Evolutionary conservation across 2,888 invertebrate genomes (phyloP).

Genomic region (Smittia sp.): DNA sequence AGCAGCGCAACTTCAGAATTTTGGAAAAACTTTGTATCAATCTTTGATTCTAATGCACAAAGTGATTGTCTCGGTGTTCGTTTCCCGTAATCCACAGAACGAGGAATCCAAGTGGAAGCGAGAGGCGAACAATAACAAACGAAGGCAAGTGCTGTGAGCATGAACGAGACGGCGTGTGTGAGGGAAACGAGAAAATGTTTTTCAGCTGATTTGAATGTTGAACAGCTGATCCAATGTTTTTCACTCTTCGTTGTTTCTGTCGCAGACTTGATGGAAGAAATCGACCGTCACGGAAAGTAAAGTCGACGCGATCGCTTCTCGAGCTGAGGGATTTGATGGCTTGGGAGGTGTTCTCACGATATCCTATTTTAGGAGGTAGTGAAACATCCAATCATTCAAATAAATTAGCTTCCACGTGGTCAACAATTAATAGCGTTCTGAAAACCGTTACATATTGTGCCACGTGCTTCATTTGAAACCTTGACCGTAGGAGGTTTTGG

Average conservation of each 20-base stretch:
- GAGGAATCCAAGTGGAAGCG: background rate
- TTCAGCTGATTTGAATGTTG: constrained; percentile 27
- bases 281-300: background rate
- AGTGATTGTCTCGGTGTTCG: background rate
- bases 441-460: too few species aligned
- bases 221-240: constrained; percentile 26
- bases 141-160: background rate
- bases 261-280: background rate
- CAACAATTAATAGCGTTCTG: too few species aligned
- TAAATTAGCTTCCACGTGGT: too few species aligned
- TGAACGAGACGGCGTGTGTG: background rate
- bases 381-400: too few species aligned
- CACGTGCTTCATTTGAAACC: too few species aligned
- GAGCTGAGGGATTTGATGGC: too few species aligned
- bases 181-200: background rate
- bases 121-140: constrained; percentile 10
- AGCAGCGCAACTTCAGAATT: background rate
- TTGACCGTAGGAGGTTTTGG: too few species aligned
- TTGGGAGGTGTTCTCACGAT: too few species aligned
- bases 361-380: too few species aligned
- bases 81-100: background rate
- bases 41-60: background rate
- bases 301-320: background rate
- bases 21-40: background rate
- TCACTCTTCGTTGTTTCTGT: constrained; percentile 17